phyloP scores from a whole-genome alignment of 37 sponge, comb jelly and placozoan species.

The Ephydatia muelleri region DNA sequence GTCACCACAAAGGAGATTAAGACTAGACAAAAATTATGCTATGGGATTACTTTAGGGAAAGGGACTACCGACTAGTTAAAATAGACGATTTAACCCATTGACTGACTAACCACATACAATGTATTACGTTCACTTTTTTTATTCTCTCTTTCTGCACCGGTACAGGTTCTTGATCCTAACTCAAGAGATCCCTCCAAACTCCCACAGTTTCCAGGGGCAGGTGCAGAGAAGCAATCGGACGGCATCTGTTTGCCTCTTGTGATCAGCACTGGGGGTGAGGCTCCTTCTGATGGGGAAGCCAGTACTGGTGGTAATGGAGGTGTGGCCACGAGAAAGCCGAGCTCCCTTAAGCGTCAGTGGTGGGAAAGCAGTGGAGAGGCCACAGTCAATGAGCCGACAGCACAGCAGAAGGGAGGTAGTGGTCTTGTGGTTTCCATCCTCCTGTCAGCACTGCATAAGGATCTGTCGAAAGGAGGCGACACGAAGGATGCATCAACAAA shows the following conservation, averaged over 20 bases:
- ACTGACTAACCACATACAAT: no score
- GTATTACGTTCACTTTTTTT: background rate
- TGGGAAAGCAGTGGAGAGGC: background rate
- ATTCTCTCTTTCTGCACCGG: background rate
- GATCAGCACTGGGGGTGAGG: background rate
- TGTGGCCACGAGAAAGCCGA: background rate
- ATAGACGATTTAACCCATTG: no score
- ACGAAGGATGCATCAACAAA: background rate
- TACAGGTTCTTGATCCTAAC: background rate
- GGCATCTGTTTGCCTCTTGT: background rate
- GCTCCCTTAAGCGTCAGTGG: background rate
- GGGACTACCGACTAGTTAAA: no score
- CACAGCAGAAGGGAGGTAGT: background rate
- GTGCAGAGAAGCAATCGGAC: background rate
- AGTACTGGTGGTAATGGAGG: background rate
- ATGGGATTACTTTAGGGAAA: no score
- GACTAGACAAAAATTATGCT: no score
- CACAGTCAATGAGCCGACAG: background rate
- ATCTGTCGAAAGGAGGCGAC: background rate
- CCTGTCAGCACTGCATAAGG: background rate
- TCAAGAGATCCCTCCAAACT: background rate
- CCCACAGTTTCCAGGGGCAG: background rate
- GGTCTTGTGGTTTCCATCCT: background rate
- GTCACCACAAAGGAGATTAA: no score
- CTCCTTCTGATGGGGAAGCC: conserved; percentile 20